phyloP scores from a whole-genome alignment of 2,888 invertebrate species.

The Spilosoma lubricipeda region DNA sequence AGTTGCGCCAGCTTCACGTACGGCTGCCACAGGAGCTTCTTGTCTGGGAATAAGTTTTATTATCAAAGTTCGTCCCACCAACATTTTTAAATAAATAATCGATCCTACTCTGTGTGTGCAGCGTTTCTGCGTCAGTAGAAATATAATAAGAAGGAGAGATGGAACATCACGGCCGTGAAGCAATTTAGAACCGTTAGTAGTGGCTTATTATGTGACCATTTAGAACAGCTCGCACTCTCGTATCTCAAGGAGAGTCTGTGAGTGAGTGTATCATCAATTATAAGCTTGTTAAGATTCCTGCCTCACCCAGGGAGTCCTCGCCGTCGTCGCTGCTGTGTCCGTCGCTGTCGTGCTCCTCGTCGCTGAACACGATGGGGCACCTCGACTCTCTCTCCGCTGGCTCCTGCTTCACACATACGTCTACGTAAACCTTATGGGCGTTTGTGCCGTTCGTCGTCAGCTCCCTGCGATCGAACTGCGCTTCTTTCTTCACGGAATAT shows the following conservation, averaged over 20 bases:
- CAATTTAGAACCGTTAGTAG: too few species aligned
- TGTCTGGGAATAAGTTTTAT: background rate
- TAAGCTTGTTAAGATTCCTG: background rate
- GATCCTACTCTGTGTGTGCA: too few species aligned
- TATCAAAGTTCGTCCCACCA: too few species aligned
- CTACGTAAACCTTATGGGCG: background rate
- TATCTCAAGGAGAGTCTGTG: too few species aligned
- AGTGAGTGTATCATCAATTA: too few species aligned
- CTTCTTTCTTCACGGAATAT: background rate
- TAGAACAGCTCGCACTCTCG: too few species aligned
- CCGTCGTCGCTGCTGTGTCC: background rate
- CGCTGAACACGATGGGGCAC: background rate
- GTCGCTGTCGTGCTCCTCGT: background rate
- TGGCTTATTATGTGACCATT: too few species aligned
- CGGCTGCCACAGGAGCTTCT: background rate
- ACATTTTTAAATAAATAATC: too few species aligned
- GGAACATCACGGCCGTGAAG: too few species aligned
- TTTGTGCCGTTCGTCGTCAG: background rate
- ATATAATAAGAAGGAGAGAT: too few species aligned
- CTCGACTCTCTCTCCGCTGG: background rate
- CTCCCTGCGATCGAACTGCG: background rate
- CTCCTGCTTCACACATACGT: background rate
- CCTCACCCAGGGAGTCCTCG: slow-evolving; percentile 4
- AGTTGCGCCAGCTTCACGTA: background rate
- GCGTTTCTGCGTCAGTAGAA: too few species aligned